phyloP scores from a whole-genome alignment of 2,113 vertebrate genomes.

The Tragelaphus scriptus region DNA sequence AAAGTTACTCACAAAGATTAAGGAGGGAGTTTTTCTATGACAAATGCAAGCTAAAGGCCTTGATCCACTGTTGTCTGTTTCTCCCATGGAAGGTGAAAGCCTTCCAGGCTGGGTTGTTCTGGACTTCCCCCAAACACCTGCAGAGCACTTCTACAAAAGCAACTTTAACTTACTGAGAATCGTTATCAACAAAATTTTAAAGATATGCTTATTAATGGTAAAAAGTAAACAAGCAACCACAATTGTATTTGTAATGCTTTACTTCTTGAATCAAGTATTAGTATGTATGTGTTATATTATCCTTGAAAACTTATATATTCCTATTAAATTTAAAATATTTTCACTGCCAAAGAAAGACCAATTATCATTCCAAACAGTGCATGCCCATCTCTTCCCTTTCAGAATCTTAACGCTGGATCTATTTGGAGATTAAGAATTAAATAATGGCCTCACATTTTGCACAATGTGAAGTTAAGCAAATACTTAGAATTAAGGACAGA shows the following conservation, averaged over 20 bases:
- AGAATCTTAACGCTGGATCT: background rate
- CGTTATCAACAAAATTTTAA: background rate
- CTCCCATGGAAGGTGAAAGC: background rate
- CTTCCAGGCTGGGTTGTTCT: background rate
- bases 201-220: background rate
- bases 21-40: background rate
- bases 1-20: background rate
- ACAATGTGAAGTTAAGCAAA: background rate
- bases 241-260: background rate
- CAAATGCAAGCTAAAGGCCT: background rate
- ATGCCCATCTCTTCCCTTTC: background rate
- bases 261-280: background rate
- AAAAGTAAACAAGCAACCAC: background rate
- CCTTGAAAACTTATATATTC: background rate
- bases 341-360: background rate
- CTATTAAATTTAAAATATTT: background rate
- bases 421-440: background rate
- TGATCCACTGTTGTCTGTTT: background rate
- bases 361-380: background rate
- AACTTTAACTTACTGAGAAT: background rate
- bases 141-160: background rate
- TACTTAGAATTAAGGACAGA: background rate
- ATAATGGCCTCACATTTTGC: background rate
- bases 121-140: background rate
- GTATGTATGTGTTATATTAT: background rate